phyloP scores from a whole-genome alignment of 2,888 invertebrate genomes.

The Cheilosia vernalis region DNA sequence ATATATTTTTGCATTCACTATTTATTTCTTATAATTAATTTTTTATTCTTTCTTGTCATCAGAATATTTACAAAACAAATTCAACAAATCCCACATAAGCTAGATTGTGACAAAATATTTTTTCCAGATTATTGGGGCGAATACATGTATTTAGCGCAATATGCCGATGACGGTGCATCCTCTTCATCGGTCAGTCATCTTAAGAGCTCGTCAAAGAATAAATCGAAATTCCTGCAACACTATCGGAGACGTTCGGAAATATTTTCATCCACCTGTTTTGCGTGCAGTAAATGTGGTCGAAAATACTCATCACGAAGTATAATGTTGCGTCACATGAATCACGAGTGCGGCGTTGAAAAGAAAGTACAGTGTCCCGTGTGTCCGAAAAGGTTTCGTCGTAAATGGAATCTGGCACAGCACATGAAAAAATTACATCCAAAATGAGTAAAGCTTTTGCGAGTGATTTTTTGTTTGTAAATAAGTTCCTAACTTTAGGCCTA shows the following conservation, averaged over 20 bases:
- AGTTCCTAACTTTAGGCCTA: not conserved
- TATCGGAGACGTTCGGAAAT: slow-evolving; percentile 13
- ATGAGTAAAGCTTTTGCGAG: slow-evolving; percentile 16
- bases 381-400: slow-evolving; percentile 83
- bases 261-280: slow-evolving; percentile 53
- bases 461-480: slow-evolving; percentile 2
- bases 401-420: slow-evolving; percentile 84
- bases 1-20: slow-evolving; percentile 39
- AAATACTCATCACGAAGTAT: slow-evolving; percentile 77
- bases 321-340: slow-evolving; percentile 78
- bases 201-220: slow-evolving; percentile 16
- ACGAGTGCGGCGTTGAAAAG: slow-evolving; percentile 82
- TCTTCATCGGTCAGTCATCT: slow-evolving; percentile 18
- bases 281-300: slow-evolving; percentile 77
- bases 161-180: slow-evolving; percentile 64
- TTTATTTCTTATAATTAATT: slow-evolving; percentile 2
- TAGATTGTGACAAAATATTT: slow-evolving; percentile 56
- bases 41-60: slow-evolving; percentile 21
- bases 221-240: slow-evolving; percentile 6
- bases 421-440: slow-evolving; percentile 82
- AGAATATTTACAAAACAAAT: slow-evolving; percentile 17
- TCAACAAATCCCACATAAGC: slow-evolving; percentile 2
- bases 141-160: slow-evolving; percentile 76
- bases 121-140: slow-evolving; percentile 76
- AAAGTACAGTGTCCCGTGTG: slow-evolving; percentile 82